Conservation (phyloP, 2,797 vertebrate species). For the Melanotaenia nigrans region DNA sequence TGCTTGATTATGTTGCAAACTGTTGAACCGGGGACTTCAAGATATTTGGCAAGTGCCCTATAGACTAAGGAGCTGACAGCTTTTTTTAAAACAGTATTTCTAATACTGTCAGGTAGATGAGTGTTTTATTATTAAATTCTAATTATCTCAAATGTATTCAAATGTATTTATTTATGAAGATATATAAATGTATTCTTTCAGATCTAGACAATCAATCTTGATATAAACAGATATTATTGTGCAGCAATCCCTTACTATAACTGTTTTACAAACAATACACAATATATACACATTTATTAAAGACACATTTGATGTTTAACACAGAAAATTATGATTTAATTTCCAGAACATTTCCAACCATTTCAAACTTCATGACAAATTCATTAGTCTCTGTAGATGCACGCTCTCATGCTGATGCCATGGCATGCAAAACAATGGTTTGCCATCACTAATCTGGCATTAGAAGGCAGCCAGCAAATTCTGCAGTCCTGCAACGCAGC, state of each 20-base stretch:
- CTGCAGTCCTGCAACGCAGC: constrained; percentile 78
- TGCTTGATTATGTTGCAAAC: not conserved
- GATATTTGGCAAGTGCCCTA: not conserved
- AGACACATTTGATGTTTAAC: not conserved
- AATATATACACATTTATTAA: not conserved
- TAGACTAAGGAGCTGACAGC: not conserved
- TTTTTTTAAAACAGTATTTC: not conserved
- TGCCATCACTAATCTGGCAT: constrained; percentile 81
- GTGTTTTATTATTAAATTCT: not conserved
- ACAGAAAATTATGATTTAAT: constrained; percentile 18
- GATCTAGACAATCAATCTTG: not conserved
- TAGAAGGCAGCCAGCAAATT: constrained; percentile 76
- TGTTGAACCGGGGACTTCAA: not conserved
- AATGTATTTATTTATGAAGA: not conserved
- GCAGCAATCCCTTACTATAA: not conserved
- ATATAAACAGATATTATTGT: not conserved
- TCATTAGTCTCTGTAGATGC: constrained; percentile 61
- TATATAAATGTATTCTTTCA: not conserved
- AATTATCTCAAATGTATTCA: not conserved
- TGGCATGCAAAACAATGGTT: constrained; percentile 69
- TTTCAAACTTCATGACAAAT: constrained; percentile 55
- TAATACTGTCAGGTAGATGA: not conserved
- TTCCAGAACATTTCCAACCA: constrained; percentile 37
- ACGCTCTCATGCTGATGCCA: constrained; percentile 53
- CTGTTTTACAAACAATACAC: not conserved